Evolutionary conservation across 1,140 invertebrate species (phyloP).

Genomic region (Subanguina moxae): DNA sequence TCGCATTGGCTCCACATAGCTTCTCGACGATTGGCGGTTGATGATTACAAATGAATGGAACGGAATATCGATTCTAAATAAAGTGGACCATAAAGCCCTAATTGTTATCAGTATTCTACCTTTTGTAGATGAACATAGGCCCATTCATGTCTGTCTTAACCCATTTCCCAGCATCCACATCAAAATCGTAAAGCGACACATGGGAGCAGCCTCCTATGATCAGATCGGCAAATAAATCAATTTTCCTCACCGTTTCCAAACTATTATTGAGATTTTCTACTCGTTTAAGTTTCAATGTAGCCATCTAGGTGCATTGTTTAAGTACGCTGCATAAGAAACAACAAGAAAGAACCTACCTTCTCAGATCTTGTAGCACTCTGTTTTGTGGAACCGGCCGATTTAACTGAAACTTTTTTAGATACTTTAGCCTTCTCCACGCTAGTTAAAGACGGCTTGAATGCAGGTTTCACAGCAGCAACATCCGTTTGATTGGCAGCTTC

Average conservation of each 20-base stretch:
- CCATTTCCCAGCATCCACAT: conserved; percentile 19
- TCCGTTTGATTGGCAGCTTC: too few relatives aligned
- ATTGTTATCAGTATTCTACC: conserved; percentile 23
- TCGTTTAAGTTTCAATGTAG: too few relatives aligned
- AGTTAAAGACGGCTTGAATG: too few relatives aligned
- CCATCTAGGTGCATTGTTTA: too few relatives aligned
- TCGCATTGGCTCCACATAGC: conserved; percentile 41
- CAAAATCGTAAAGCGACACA: conserved; percentile 25
- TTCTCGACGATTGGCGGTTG: conserved; percentile 45
- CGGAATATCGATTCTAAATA: conserved; percentile 25
- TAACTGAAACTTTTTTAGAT: too few relatives aligned
- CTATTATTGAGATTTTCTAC: conserved; percentile 9
- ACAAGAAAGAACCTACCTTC: too few relatives aligned
- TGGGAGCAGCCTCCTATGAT: conserved; percentile 22
- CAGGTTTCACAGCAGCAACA: too few relatives aligned
- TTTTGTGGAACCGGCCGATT: too few relatives aligned
- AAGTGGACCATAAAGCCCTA: conserved; percentile 26
- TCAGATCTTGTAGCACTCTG: too few relatives aligned
- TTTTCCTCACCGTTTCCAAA: conserved; percentile 14
- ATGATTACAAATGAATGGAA: conserved; percentile 47
- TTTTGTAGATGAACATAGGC: conserved; percentile 41
- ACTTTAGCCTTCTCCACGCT: too few relatives aligned
- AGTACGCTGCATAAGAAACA: too few relatives aligned
- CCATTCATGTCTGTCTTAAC: conserved; percentile 32
- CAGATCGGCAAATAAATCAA: conserved; percentile 29